A percentile compares a stretch with the other conserved stretches of the same genome.
Evolutionary conservation across 2,888 invertebrate genomes (phyloP).

Genomic region (Caenorhabditis sulstoni): DNA sequence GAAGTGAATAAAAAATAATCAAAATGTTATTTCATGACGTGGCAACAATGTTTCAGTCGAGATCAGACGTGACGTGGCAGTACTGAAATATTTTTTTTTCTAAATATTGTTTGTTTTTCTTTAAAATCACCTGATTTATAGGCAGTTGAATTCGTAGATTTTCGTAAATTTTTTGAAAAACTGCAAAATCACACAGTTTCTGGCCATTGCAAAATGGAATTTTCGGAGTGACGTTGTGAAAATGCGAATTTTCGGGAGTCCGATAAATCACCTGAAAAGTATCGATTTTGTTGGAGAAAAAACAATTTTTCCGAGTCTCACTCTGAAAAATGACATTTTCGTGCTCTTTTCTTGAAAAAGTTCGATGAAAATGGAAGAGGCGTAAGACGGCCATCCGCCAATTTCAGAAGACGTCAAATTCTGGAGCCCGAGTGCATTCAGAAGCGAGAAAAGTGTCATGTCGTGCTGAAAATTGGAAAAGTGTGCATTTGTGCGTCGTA

Average conservation of each 20-base stretch:
- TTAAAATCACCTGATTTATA: neutral
- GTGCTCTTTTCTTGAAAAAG: conserved; percentile 17
- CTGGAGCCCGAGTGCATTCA: conserved; percentile 34
- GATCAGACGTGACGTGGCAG: conserved; percentile 29
- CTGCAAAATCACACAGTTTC: conserved; percentile 3
- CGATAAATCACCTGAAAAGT: conserved; percentile 37
- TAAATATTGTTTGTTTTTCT: neutral
- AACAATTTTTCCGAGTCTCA: neutral
- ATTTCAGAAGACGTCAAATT: conserved; percentile 41
- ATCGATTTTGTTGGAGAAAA: neutral
- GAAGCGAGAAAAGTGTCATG: conserved; percentile 40
- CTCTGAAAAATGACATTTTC: conserved; percentile 21
- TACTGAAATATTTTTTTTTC: neutral
- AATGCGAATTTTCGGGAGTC: conserved; percentile 16
- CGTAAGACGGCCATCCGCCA: conserved; percentile 44
- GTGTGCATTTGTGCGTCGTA: neutral
- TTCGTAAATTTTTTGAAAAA: conserved; percentile 21
- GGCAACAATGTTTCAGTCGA: neutral
- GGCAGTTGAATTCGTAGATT: conserved; percentile 20
- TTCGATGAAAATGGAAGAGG: conserved; percentile 39
- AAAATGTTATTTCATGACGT: neutral
- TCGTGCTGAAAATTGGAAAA: conserved; percentile 40
- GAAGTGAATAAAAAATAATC: conserved; percentile 24
- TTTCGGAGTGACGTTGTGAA: conserved; percentile 28
- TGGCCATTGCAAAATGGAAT: conserved; percentile 27